Base-by-base conservation (phyloP, 2,113 vertebrate species). In the Zapus hudsonius region DNA sequence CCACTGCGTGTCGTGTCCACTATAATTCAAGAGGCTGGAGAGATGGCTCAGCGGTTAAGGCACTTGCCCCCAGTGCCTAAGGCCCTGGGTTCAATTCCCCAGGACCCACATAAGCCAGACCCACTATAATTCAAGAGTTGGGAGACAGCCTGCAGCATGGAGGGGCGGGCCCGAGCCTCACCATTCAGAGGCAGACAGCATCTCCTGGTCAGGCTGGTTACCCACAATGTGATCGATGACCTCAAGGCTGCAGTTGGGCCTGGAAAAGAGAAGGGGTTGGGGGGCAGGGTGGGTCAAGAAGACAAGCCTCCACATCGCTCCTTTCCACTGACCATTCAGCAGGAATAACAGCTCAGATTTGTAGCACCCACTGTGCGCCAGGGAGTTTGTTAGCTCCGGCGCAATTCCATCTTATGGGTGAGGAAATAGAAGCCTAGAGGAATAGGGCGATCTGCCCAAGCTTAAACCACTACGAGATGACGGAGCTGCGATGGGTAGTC, bases 191-290 rank as follows among this genome's bases (percentile, higher is more conserved):
- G 98, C 98, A 23, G 99, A 96, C 42, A 98, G 96, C 99, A 99
- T 99, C 97, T 99, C 98, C 22, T 99, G 97, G 23, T 99, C 99
- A 0, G 99, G 98, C 90, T 99, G 99, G 96, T 99, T 99, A 79
- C 99, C 99, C 95, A 99, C 99, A 0, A 99, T 97, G 0, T 99
- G 99, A 94, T 99, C 99, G 0, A 99, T 98, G 17, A 99, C 98
- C 96, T 98, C 96, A 7, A 99, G 98, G 31, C 98, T 98, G 72
- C 97, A 92, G 0, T 44, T 97, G 0, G 99, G 98, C 79, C 99
- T 99, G 0, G 69, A 86, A 40, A 75, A 44, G 84, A n/a, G 33
- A 61, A 7, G 33, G 0, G 29, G 0, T 15, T 11, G 33, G 55
- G 31, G 36, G n/a, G 13, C n/a, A 63, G 72, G 38, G 52, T 52